Evolutionary conservation across 2,113 vertebrate genomes (phyloP).

Genomic region (Eleginops maclovinus): DNA sequence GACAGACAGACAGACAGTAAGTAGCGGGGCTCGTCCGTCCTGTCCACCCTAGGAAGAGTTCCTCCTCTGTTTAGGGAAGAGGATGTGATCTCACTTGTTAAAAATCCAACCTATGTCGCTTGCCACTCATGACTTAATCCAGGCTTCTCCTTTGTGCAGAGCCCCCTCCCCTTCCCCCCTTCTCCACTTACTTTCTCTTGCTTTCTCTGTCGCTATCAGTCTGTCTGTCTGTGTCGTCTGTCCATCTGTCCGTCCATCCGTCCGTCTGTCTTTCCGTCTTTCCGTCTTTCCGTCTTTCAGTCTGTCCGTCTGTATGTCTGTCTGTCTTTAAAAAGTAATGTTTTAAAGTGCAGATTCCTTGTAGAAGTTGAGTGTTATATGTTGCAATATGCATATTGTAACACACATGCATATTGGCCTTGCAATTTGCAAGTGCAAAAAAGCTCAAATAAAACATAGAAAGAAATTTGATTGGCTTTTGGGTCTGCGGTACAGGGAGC

Average conservation of each 20-base stretch:
- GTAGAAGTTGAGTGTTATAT: not conserved
- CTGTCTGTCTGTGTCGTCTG: no score
- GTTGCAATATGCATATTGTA: not conserved
- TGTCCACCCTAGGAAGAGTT: conserved; percentile 82
- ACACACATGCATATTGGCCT: not conserved
- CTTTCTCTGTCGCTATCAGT: conserved; percentile 36
- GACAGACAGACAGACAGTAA: conserved; percentile 58
- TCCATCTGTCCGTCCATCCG: not conserved
- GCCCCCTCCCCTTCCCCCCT: conserved; percentile 61
- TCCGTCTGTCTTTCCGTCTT: no score
- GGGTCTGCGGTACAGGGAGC: not conserved
- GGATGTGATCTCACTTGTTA: conserved; percentile 93
- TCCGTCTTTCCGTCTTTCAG: not conserved
- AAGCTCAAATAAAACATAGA: no score
- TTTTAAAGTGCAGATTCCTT: not conserved
- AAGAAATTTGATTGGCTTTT: no score
- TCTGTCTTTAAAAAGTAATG: not conserved
- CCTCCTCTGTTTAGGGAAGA: conserved; percentile 87
- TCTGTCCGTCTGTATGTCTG: not conserved
- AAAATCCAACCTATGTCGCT: conserved; percentile 93
- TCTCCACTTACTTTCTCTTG: conserved; percentile 64
- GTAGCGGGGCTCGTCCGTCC: conserved; percentile 71
- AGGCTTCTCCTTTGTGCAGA: conserved; percentile 86
- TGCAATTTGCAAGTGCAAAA: no score
- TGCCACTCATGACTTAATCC: conserved; percentile 89